phyloP scores from a whole-genome alignment of 1,140 invertebrate species.

The Lethocerus indicus region DNA sequence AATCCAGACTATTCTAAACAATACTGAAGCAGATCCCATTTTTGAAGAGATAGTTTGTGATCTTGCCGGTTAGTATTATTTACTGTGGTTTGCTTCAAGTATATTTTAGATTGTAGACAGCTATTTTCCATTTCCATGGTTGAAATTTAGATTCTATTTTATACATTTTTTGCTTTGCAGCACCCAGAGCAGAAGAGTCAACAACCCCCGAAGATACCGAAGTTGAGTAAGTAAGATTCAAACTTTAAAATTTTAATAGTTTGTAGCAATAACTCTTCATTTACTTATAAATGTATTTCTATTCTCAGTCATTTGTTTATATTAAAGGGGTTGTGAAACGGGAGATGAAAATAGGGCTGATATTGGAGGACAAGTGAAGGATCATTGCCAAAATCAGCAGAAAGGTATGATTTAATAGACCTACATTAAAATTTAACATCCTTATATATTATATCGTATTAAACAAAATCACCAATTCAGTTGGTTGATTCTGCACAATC shows the following conservation, averaged over 20 bases:
- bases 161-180: conserved; percentile 66
- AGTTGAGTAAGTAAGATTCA: neutral
- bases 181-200: conserved; percentile 32
- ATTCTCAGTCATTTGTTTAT: no score
- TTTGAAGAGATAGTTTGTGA: conserved; percentile 28
- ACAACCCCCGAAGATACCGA: conserved; percentile 5
- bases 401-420: no score
- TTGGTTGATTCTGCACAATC: no score
- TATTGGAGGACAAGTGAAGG: no score
- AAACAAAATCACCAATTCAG: no score
- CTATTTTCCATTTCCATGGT: neutral
- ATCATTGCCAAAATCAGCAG: no score
- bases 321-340: no score
- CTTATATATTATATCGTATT: no score
- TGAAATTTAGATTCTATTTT: neutral
- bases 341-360: no score
- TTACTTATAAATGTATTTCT: no score
- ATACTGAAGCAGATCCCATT: conserved; percentile 28
- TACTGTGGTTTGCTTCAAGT: neutral
- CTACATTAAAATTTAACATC: no score
- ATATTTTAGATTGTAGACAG: neutral
- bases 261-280: no score
- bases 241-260: neutral
- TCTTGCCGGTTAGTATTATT: conserved; percentile 21
- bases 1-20: conserved; percentile 25